Base-by-base conservation (phyloP, 2,797 vertebrate species). In the Pyrrhura leucotis region DNA sequence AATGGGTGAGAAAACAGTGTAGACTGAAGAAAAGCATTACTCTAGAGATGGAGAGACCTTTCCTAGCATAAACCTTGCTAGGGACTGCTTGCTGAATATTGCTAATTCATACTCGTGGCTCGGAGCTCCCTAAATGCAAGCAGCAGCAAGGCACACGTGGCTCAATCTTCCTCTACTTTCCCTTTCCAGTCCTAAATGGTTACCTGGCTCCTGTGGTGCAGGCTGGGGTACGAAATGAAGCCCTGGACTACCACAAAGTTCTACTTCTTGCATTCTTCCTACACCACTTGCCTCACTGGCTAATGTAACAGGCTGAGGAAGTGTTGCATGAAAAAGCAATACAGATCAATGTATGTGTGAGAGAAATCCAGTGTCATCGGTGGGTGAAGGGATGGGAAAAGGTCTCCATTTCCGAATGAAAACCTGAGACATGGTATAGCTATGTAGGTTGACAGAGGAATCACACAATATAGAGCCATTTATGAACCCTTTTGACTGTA, bases 201-300 rank as follows among this genome's bases (percentile, higher is more conserved):
- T 37, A 47, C 23, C 47, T 47, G 37, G 33, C 21, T 80, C 48
- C 39, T 22, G 12, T 11, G 23, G 42, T 42, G 10, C 73, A 39
- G 28, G 13, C 62, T 66, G 54, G 23, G 18, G 16, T n/a, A 37
- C 50, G 28, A 51, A 71, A 63, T 21, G 12, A 85, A 78, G 66
- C 11, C 42, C n/a, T 35, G 23, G 6, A 29, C 7, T 17, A 65
- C 21, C 26, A 69, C 12, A 20, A 16, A 23, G 39, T 62, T 82
- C 54, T 29, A 47, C 29, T 77, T 78, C n/a, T 25, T 85, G 28
- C 28, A 7, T 37, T 74, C 47, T 71, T 76, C 51, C 39, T 47
- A 15, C 4, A 56, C 18, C 40, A 19, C 40, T 39, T 2, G 1
- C 29, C 45, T 88, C 0, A 0, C 58, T 72, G 23, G 56, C 42